A percentile compares a stretch with the other conserved stretches of the same genome.
Evolutionary conservation across 1,140 invertebrate genomes (phyloP).

Genomic region (Diuraphis noxia): DNA sequence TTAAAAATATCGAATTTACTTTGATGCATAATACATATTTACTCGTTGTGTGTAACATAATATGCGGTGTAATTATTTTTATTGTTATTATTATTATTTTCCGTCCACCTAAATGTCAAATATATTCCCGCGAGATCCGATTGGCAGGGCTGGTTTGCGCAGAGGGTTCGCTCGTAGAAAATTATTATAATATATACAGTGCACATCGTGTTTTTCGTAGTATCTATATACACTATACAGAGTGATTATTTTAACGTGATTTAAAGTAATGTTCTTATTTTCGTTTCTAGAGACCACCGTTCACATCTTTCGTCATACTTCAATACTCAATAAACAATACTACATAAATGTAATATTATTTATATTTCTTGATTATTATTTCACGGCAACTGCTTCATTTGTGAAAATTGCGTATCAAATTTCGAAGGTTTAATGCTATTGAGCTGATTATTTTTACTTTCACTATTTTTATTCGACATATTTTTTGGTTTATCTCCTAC

Average conservation of each 20-base stretch:
- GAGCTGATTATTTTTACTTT: neutral
- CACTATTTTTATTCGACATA: neutral
- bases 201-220: neutral
- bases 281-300: neutral
- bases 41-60: neutral
- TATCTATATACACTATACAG: neutral
- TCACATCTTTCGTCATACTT: neutral
- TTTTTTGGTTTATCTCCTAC: neutral
- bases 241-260: neutral
- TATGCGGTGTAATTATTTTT: neutral
- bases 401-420: neutral
- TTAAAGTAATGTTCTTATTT: neutral
- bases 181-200: conserved; percentile 8
- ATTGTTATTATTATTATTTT: neutral
- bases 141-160: neutral
- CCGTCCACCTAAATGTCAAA: conserved; percentile 38
- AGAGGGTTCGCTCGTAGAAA: conserved; percentile 8
- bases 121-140: conserved; percentile 46
- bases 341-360: neutral
- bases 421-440: neutral
- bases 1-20: neutral
- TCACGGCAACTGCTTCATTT: neutral
- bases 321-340: neutral
- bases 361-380: neutral
- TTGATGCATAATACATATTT: neutral